phyloP scores from a whole-genome alignment of 2,888 invertebrate species.

The Halictus ligatus region DNA sequence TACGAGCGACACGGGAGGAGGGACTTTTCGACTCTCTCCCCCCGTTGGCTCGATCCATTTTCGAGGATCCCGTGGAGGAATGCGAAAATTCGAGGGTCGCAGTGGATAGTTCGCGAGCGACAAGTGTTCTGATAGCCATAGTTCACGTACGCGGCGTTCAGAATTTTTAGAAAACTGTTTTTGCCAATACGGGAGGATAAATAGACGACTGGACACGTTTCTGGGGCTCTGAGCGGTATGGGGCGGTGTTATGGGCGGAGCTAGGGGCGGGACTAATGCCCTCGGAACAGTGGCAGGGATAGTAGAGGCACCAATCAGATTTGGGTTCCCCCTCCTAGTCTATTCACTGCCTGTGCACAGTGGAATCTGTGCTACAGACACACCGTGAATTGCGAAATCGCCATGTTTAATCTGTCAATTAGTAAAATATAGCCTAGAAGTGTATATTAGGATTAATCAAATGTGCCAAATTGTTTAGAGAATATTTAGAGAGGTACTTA shows the following conservation, averaged over 20 bases:
- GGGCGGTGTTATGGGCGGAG: too few species aligned
- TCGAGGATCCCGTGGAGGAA: background rate
- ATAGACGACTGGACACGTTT: too few species aligned
- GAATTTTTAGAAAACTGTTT: background rate
- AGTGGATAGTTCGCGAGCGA: background rate
- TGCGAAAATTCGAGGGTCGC: background rate
- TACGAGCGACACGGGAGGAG: conserved; percentile 46
- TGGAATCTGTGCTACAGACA: too few species aligned
- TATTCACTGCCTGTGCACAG: too few species aligned
- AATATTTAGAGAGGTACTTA: background rate
- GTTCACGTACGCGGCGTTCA: background rate
- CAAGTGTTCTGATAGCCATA: background rate
- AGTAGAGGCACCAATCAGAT: too few species aligned
- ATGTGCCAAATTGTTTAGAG: background rate
- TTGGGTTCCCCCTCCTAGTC: too few species aligned
- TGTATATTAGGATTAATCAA: background rate
- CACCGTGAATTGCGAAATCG: background rate
- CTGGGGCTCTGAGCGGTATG: too few species aligned
- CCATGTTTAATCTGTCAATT: background rate
- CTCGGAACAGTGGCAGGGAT: too few species aligned
- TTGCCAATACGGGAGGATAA: too few species aligned
- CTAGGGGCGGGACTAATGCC: background rate
- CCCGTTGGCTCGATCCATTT: conserved; percentile 52
- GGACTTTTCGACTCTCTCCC: conserved; percentile 36
- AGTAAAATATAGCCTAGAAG: background rate